Conservation (phyloP, 2,888 invertebrate species). For the Cryptocephalus moraei region DNA sequence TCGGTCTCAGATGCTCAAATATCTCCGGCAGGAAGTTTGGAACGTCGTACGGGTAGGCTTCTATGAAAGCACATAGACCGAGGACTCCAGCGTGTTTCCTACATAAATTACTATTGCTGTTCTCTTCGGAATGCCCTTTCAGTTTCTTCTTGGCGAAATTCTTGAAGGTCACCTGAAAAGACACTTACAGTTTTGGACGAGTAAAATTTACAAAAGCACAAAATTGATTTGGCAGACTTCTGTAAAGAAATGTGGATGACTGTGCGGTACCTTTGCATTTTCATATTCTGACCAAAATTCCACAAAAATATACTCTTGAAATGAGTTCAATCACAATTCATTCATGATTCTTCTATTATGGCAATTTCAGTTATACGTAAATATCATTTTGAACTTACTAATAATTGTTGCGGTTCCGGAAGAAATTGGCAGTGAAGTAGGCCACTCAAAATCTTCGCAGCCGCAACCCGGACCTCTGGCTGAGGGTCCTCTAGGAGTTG, state of each 20-base stretch:
- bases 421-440: conserved; percentile 78
- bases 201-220: no score
- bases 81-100: conserved; percentile 74
- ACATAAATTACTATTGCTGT: conserved; percentile 30
- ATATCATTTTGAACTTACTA: conserved; percentile 30
- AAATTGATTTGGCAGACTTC: no score
- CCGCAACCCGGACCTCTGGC: conserved; percentile 73
- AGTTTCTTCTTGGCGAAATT: conserved; percentile 2
- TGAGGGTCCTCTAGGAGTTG: conserved; percentile 57
- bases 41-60: conserved; percentile 81
- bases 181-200: no score
- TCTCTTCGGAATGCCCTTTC: neutral
- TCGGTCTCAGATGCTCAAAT: conserved; percentile 65
- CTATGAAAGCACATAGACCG: conserved; percentile 79
- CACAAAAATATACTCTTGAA: no score
- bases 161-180: no score
- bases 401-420: conserved; percentile 44
- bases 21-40: conserved; percentile 68
- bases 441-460: conserved; percentile 74
- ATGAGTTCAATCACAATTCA: no score
- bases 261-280: no score
- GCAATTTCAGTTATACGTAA: no score
- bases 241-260: no score
- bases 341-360: no score
- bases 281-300: no score